Conservation (phyloP, 2,888 invertebrate genomes). For the Lithophane leautieri region DNA sequence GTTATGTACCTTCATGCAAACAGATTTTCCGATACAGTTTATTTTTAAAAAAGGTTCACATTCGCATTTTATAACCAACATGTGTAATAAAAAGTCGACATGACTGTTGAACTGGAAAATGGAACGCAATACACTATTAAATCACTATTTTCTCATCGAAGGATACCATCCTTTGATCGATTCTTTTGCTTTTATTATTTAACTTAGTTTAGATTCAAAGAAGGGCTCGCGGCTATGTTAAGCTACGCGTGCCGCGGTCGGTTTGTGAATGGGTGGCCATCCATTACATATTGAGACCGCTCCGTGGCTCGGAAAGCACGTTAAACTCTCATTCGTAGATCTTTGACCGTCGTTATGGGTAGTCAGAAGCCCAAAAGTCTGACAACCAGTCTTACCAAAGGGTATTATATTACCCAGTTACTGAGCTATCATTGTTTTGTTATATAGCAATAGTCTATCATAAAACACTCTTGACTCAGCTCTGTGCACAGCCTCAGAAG, state of each 20-base stretch:
- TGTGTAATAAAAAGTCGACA: constrained; percentile 2
- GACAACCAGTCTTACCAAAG: too few species aligned
- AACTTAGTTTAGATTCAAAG: too few species aligned
- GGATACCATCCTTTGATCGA: constrained; percentile 7
- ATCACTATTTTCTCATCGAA: not conserved
- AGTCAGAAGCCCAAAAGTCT: too few species aligned
- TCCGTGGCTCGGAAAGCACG: too few species aligned
- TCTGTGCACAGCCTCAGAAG: not conserved
- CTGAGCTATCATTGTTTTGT: not conserved
- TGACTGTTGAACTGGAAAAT: constrained; percentile 6
- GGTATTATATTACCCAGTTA: too few species aligned
- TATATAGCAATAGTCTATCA: not conserved
- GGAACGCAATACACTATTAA: not conserved
- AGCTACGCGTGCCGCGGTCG: too few species aligned
- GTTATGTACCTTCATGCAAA: not conserved
- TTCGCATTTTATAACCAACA: not conserved
- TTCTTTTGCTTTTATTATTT: not conserved
- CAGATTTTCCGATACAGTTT: not conserved
- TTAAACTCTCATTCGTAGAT: too few species aligned
- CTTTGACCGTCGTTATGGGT: too few species aligned
- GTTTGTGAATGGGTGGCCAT: too few species aligned
- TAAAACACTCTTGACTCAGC: not conserved
- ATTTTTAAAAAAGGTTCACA: not conserved
- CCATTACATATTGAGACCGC: too few species aligned
- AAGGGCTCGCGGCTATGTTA: too few species aligned